Evolutionary conservation across 2,888 invertebrate genomes (phyloP).

Genomic region (Cheilosia pagana): DNA sequence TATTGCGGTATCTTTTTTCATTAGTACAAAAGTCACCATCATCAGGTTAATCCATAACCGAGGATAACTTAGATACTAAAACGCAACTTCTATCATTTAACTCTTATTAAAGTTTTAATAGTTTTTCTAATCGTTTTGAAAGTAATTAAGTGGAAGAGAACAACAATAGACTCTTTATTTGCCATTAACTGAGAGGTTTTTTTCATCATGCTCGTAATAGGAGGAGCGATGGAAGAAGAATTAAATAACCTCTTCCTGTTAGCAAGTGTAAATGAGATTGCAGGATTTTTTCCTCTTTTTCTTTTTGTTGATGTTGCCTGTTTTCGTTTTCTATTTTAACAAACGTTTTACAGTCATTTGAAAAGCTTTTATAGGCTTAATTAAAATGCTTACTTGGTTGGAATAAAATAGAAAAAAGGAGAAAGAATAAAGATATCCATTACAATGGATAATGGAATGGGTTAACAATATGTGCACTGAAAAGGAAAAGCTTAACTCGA

Average conservation of each 20-base stretch:
- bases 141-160: background rate
- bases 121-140: too few relatives aligned
- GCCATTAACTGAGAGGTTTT: background rate
- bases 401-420: constrained; percentile 45
- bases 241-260: constrained; percentile 28
- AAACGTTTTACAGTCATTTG: constrained; percentile 48
- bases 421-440: constrained; percentile 32
- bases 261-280: constrained; percentile 45
- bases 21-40: too few relatives aligned
- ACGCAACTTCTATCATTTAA: too few relatives aligned
- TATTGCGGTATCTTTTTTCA: too few relatives aligned
- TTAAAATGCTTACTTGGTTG: constrained; percentile 69
- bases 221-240: constrained; percentile 4
- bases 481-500: constrained; percentile 21
- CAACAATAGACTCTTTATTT: constrained; percentile 22
- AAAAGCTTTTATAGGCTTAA: constrained; percentile 69
- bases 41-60: too few relatives aligned
- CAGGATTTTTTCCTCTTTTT: constrained; percentile 1
- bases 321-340: background rate
- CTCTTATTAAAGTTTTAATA: too few relatives aligned
- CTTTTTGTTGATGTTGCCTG: background rate
- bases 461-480: constrained; percentile 35
- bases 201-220: background rate
- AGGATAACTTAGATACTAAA: too few relatives aligned
- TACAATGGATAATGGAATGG: constrained; percentile 12